Evolutionary conservation across 2,888 invertebrate species (phyloP), one percentile per base, ranked within the genome.

Genomic region (Lycaena phlaeas): DNA sequence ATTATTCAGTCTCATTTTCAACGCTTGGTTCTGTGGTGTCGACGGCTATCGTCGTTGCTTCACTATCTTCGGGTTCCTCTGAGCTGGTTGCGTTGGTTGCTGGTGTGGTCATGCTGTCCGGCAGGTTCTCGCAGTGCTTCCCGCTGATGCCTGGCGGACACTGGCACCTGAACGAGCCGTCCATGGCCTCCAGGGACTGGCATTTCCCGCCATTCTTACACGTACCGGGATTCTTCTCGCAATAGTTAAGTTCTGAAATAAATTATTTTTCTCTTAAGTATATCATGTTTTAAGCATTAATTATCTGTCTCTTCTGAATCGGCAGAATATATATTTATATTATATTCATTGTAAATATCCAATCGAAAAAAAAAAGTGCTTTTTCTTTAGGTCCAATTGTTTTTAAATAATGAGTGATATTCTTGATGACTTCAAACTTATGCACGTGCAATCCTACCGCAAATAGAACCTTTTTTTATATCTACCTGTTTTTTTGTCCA

Each of bases 161-260:
- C 40, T 90, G 75, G 63, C 95, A 95, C 43, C 89, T 88, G 74
- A 87, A 95, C 63, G 82, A 78, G 1, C 94, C 95, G 39, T 95
- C 94, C 39, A 90, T 90, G 42, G 90, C 88, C 25, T 91, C 90
- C 44, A 93, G 61, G 34, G 94, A 94, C 40, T 91, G 86, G 66
- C 96, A 96, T 56, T 90, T 92, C 0, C 92, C 94, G 2, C 89
- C 91, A 65, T 96, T 95, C 65, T 89, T 87, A 61, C 96, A 96
- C 0, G 89, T 87, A 38, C 82, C 86, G 1, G 88, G 86, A 62
- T 95, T 89, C 45, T 91, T 90, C 42, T 92, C 92, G 78, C 96
- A 96, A 76, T 90, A 94, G 56, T 91, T 94, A 40, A 95, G 76
- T 62, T 92, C 95, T 93, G 76, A 15, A 73, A 73, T 29, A 11